phyloP scores from a whole-genome alignment of 1,140 invertebrate species.

The Drosophila grimshawi region DNA sequence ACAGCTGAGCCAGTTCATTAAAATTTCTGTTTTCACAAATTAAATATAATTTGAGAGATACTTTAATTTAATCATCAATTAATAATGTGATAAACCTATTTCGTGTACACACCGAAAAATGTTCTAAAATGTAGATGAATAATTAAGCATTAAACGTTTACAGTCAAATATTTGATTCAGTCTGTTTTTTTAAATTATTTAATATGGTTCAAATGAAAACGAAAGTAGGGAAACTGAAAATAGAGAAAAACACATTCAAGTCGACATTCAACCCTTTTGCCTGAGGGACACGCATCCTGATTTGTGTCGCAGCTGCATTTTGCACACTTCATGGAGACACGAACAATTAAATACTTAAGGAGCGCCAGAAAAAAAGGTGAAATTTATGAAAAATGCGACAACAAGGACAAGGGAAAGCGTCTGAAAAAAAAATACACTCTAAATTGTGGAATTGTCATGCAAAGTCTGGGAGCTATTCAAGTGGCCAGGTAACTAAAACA shows the following conservation, averaged over 20 bases:
- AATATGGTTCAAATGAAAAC: background rate
- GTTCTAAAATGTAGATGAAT: background rate
- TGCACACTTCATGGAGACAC: conserved; percentile 45
- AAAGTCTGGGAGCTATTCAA: conserved; percentile 46
- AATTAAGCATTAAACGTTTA: background rate
- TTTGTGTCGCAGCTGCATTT: conserved; percentile 16
- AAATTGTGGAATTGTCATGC: conserved; percentile 3
- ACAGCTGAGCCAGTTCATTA: background rate
- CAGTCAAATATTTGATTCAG: too few relatives aligned
- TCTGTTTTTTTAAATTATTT: background rate
- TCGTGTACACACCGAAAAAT: background rate
- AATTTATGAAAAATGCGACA: conserved; percentile 57
- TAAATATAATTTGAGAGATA: background rate
- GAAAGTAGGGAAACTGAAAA: background rate
- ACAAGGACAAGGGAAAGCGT: conserved; percentile 9
- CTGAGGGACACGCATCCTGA: background rate
- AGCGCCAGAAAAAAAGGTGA: conserved; percentile 24
- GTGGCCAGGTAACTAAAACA: conserved; percentile 60
- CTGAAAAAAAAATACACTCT: background rate
- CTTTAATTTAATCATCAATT: background rate
- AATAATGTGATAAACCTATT: background rate
- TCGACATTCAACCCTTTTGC: conserved; percentile 1
- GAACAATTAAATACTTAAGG: conserved; percentile 59
- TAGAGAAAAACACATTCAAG: background rate
- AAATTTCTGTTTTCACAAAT: background rate